Percentiles rank a stretch among this genome's conserved stretches.
Conservation (phyloP, 2,113 vertebrate species). For the Chlamydotis undulata region DNA sequence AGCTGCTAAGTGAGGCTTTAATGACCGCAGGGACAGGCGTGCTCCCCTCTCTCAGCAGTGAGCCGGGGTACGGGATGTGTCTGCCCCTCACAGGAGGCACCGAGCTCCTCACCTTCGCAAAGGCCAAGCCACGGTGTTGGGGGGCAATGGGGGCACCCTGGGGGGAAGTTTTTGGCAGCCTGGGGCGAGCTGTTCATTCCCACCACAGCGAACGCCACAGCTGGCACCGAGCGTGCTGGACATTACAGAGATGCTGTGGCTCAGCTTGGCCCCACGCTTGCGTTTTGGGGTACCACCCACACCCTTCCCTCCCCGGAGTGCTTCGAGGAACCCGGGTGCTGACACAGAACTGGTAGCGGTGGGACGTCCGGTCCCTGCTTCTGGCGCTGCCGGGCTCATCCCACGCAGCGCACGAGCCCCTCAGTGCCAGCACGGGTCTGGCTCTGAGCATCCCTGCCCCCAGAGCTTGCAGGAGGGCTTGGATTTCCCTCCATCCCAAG, state of each 20-base stretch:
- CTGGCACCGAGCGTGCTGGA: background rate
- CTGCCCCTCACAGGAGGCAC: background rate
- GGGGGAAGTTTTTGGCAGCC: background rate
- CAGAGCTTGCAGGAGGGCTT: accelerated
- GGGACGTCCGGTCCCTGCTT: background rate
- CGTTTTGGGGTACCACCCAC: background rate
- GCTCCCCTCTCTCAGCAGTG: background rate
- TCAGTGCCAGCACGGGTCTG: accelerated
- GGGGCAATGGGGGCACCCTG: background rate
- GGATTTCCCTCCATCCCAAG: background rate
- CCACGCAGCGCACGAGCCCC: accelerated
- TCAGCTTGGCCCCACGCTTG: background rate
- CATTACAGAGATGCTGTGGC: too few relatives aligned
- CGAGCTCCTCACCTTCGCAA: background rate
- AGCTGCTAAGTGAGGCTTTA: conserved; percentile 3
- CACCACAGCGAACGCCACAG: background rate
- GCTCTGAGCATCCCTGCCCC: background rate
- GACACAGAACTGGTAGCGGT: background rate
- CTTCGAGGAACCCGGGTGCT: background rate
- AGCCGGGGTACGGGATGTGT: background rate
- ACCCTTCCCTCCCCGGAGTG: background rate
- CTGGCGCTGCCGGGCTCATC: background rate
- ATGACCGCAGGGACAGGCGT: background rate
- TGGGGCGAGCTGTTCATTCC: background rate
- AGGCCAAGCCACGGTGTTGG: accelerated